A percentile compares a stretch with the other conserved stretches of the same genome.
Conservation (phyloP, 2,888 invertebrate species). For the Philereme vetulata region DNA sequence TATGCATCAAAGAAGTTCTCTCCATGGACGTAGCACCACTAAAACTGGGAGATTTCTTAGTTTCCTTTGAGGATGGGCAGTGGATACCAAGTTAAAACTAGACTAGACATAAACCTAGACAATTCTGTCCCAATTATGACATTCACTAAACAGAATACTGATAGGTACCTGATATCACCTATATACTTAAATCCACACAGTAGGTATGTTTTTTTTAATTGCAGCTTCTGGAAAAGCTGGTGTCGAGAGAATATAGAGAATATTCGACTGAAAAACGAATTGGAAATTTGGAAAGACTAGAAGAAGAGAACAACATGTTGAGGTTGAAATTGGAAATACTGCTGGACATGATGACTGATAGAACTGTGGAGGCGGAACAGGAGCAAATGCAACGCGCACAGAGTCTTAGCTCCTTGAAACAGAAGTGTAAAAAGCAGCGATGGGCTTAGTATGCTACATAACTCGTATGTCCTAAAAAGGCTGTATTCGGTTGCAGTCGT, state of each 20-base stretch:
- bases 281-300: constrained; percentile 85
- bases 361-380: constrained; percentile 73
- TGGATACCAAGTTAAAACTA: constrained; percentile 86
- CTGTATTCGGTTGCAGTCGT: too few species aligned
- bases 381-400: constrained; percentile 69
- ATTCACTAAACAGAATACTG: too few species aligned
- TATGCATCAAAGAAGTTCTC: constrained; percentile 85
- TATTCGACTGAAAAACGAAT: constrained; percentile 85
- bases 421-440: constrained; percentile 65
- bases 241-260: constrained; percentile 85
- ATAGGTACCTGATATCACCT: too few species aligned
- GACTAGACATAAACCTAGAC: too few species aligned
- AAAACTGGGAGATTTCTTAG: constrained; percentile 86
- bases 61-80: constrained; percentile 88
- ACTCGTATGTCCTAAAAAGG: too few species aligned
- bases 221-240: constrained; percentile 85
- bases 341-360: constrained; percentile 91
- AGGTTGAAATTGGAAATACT: constrained; percentile 89
- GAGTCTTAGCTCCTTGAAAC: constrained; percentile 66
- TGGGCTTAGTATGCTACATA: constrained; percentile 40
- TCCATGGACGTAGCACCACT: constrained; percentile 83
- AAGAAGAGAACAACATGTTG: constrained; percentile 91
- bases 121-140: too few species aligned
- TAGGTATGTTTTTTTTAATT: background rate
- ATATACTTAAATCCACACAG: background rate